phyloP scores from a whole-genome alignment of 2,113 vertebrate species.

The Neolamprologus variostigma region DNA sequence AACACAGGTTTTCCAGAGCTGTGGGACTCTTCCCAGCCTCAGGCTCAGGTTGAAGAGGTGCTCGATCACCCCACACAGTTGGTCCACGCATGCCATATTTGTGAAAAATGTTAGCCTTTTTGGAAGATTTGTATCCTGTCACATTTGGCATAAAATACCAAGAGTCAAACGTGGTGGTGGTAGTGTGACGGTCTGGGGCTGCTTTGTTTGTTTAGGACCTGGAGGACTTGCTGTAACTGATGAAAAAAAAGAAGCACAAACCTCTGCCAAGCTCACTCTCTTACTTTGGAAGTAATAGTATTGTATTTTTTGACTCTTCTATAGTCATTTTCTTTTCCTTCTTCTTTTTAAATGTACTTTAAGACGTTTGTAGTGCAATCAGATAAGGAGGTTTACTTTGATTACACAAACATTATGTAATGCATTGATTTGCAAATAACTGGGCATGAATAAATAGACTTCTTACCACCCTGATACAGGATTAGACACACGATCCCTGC shows the following conservation, averaged over 20 bases:
- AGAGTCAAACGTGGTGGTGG: background rate
- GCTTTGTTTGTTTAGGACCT: background rate
- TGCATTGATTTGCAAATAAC: background rate
- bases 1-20: too few relatives aligned
- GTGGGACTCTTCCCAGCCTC: too few relatives aligned
- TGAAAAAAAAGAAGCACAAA: background rate
- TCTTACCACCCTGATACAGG: background rate
- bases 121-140: background rate
- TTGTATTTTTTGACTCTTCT: background rate
- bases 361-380: fast-evolving
- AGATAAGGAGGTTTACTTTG: background rate
- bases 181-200: background rate
- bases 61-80: too few relatives aligned
- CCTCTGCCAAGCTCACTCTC: background rate
- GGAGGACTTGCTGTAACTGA: background rate
- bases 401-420: background rate
- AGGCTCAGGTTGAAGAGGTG: too few relatives aligned
- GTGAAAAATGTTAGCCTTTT: background rate
- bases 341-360: background rate
- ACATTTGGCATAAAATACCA: background rate
- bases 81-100: background rate
- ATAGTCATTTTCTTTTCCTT: background rate
- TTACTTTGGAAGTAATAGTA: background rate
- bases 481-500: background rate
- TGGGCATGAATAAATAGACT: background rate